phyloP scores from a whole-genome alignment of 2,113 vertebrate species.

The Vulpes vulpes region DNA sequence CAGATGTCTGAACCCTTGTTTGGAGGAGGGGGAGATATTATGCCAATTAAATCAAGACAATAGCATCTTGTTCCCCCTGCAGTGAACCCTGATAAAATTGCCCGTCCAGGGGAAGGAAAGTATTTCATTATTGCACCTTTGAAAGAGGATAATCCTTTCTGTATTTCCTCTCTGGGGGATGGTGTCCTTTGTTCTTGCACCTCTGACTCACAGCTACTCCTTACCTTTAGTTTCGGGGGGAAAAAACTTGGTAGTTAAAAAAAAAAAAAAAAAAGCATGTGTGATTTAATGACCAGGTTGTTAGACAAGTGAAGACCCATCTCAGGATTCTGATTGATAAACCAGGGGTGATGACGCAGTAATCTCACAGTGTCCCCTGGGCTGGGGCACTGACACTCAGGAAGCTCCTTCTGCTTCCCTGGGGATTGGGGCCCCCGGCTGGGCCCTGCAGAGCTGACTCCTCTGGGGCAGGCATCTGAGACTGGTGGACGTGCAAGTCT shows the following conservation, averaged over 20 bases:
- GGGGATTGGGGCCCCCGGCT: not conserved
- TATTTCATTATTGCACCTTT: constrained; percentile 79
- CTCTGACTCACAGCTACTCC: constrained; percentile 58
- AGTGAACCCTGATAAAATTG: constrained; percentile 77
- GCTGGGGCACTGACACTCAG: too few relatives aligned
- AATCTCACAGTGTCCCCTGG: not conserved
- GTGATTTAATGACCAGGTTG: constrained; percentile 12
- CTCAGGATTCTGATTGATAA: not conserved
- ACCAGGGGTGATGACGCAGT: not conserved
- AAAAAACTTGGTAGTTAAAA: constrained; percentile 17
- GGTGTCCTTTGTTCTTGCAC: constrained; percentile 72
- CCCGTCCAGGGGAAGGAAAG: constrained; percentile 72
- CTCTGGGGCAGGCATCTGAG: not conserved
- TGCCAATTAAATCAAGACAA: constrained; percentile 81
- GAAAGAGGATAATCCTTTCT: constrained; percentile 77
- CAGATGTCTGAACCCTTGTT: constrained; percentile 31
- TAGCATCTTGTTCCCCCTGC: constrained; percentile 75
- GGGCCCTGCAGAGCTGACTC: not conserved
- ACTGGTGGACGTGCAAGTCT: not conserved
- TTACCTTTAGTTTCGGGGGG: constrained; percentile 26
- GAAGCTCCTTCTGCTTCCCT: not conserved
- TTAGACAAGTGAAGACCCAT: not conserved
- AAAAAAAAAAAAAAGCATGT: not conserved
- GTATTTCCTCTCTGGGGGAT: constrained; percentile 72
- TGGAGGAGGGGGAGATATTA: constrained; percentile 63